Conservation (phyloP, 2,888 invertebrate species). For the Ernsta delagoae region DNA sequence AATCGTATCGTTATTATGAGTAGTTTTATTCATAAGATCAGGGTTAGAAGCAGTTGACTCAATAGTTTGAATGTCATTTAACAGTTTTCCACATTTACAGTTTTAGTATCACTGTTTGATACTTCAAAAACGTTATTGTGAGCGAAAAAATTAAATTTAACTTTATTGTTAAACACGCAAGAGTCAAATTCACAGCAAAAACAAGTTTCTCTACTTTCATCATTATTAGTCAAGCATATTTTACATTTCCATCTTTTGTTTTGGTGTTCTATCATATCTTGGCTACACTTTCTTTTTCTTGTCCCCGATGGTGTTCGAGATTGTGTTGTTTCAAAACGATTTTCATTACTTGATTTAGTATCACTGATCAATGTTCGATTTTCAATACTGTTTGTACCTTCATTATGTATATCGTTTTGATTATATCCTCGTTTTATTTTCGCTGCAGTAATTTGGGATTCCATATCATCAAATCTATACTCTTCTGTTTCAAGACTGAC, state of each 20-base stretch:
- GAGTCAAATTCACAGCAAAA: constrained; percentile 53
- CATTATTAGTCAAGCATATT: constrained; percentile 56
- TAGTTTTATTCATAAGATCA: neutral
- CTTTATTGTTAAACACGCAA: constrained; percentile 42
- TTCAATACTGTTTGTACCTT: neutral
- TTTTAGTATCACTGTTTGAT: constrained; percentile 20
- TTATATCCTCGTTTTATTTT: constrained; percentile 1
- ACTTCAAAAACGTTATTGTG: constrained; percentile 27
- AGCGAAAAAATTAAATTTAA: constrained; percentile 51
- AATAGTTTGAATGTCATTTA: neutral
- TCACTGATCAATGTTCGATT: neutral
- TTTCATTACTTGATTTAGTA: neutral
- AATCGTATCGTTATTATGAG: neutral
- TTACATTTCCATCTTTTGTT: constrained; percentile 56
- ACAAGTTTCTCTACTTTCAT: constrained; percentile 49
- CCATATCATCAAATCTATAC: constrained; percentile 4
- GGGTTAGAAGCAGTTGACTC: neutral
- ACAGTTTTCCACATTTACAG: too few species aligned
- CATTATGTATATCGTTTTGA: neutral
- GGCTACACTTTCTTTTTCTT: constrained; percentile 24
- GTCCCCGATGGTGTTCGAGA: neutral
- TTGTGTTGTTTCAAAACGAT: constrained; percentile 9
- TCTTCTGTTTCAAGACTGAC: neutral
- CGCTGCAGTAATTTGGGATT: neutral
- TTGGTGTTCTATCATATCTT: neutral